Percentiles rank a stretch among this genome's conserved stretches.
phyloP scores from a whole-genome alignment of 2,797 vertebrate genomes.

The Rhinogobio ventralis region DNA sequence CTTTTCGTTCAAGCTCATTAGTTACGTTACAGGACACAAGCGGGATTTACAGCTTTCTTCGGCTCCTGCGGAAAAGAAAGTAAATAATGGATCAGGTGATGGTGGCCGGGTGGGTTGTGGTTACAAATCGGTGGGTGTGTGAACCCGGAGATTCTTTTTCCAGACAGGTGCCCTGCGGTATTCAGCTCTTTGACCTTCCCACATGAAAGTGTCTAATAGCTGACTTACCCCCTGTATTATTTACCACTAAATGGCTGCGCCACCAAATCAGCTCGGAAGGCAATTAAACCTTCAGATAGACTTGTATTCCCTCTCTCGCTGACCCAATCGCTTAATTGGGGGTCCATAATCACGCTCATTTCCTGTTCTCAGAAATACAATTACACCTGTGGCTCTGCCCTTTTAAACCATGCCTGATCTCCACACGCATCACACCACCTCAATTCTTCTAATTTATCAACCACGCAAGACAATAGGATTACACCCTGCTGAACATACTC shows the following conservation, averaged over 20 bases:
- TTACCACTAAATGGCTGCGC: constrained; percentile 50
- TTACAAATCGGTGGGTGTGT: constrained; percentile 23
- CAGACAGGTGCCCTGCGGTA: constrained; percentile 26
- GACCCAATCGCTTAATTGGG: constrained; percentile 55
- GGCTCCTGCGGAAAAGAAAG: constrained; percentile 29
- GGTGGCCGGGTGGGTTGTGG: constrained; percentile 9
- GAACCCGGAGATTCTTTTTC: constrained; percentile 24
- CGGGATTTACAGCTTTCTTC: constrained; percentile 16
- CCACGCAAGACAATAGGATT: constrained; percentile 48
- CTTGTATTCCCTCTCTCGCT: constrained; percentile 29
- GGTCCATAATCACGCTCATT: constrained; percentile 58
- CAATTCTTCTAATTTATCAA: constrained; percentile 54
- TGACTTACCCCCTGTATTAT: constrained; percentile 48
- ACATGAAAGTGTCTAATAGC: constrained; percentile 49
- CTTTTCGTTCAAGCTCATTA: constrained; percentile 59
- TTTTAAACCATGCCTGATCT: constrained; percentile 40
- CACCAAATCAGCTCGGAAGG: constrained; percentile 43
- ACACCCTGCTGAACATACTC: constrained; percentile 40
- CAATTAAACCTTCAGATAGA: constrained; percentile 51
- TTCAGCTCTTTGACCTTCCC: constrained; percentile 51
- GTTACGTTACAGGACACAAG: constrained; percentile 40
- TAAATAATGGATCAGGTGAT: constrained; percentile 49
- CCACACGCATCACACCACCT: constrained; percentile 32
- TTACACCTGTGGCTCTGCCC: constrained; percentile 55
- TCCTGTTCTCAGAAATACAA: constrained; percentile 57